Percentiles rank a stretch among this genome's conserved stretches.
phyloP scores from a whole-genome alignment of 1,140 invertebrate genomes.

The Cherax quadricarinatus region DNA sequence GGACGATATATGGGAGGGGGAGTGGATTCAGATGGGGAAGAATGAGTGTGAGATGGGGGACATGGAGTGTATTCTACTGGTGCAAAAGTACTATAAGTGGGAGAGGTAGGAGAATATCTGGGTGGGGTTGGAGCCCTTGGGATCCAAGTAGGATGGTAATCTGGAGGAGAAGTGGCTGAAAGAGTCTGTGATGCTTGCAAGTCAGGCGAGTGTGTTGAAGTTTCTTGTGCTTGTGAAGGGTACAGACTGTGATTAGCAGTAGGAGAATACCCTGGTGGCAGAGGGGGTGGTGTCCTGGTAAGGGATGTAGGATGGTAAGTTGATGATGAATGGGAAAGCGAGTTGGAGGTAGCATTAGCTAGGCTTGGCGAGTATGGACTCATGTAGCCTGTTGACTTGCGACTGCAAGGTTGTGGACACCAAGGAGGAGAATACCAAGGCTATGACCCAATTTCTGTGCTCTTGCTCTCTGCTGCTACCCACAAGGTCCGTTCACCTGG shows the following conservation, averaged over 20 bases:
- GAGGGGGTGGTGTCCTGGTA: not conserved
- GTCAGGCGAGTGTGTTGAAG: not conserved
- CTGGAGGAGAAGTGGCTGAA: not conserved
- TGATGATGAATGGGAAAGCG: not conserved
- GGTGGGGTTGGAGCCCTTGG: not conserved
- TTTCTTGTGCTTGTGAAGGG: not conserved
- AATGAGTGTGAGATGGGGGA: not conserved
- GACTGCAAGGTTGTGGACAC: not conserved
- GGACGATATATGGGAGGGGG: not conserved
- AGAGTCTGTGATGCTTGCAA: not conserved
- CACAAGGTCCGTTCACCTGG: not conserved
- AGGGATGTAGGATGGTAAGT: not conserved
- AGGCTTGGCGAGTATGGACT: not conserved
- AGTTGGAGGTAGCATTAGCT: not conserved
- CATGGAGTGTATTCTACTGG: not conserved
- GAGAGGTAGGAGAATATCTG: not conserved
- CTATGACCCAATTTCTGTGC: not conserved
- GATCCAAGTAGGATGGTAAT: conserved; percentile 11
- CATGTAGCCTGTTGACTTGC: not conserved
- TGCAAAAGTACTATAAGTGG: not conserved
- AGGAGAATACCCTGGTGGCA: not conserved
- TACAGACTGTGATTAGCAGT: not conserved
- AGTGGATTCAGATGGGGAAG: not conserved
- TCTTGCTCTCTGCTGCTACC: not conserved
- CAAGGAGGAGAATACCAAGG: not conserved